Percentiles rank a stretch among this genome's conserved stretches.
Evolutionary conservation across 2,888 invertebrate genomes (phyloP).

Genomic region (Cerceris ruficornis): DNA sequence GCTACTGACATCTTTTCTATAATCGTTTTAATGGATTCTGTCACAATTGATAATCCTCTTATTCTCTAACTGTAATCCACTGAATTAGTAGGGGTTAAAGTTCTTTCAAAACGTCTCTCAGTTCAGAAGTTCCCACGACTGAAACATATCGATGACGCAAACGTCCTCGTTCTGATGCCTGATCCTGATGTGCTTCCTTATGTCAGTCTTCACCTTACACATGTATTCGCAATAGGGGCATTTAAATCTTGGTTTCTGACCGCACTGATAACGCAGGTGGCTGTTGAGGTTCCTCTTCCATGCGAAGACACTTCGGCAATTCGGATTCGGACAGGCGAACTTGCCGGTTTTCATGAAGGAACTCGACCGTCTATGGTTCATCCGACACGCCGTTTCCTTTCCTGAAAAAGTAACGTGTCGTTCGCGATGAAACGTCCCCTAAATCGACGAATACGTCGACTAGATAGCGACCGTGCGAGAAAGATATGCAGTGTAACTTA

Average conservation of each 20-base stretch:
- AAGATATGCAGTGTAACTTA: not conserved
- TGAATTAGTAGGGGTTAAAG: not conserved
- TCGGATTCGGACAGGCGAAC: slow-evolving; percentile 72
- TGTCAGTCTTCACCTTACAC: slow-evolving; percentile 70
- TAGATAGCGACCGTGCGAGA: slow-evolving; percentile 12
- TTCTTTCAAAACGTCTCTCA: slow-evolving; percentile 9
- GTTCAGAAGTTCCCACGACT: slow-evolving; percentile 28
- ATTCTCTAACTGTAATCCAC: too few species aligned
- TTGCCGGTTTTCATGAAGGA: slow-evolving; percentile 18
- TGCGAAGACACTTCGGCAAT: slow-evolving; percentile 65
- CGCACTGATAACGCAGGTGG: slow-evolving; percentile 84
- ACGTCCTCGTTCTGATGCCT: slow-evolving; percentile 48
- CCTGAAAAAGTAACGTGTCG: slow-evolving; percentile 54
- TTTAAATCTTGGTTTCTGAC: slow-evolving; percentile 78
- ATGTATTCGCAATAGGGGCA: slow-evolving; percentile 74
- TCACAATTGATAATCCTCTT: too few species aligned
- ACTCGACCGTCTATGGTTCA: slow-evolving; percentile 2
- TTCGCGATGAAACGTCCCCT: slow-evolving; percentile 43
- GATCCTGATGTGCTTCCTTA: slow-evolving; percentile 64
- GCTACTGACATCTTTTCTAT: too few species aligned
- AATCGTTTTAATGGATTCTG: too few species aligned
- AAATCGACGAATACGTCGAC: not conserved
- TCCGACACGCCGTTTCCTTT: slow-evolving; percentile 4
- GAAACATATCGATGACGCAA: slow-evolving; percentile 53
- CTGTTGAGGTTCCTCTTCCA: slow-evolving; percentile 66